Evolutionary conservation across 1,140 invertebrate species (phyloP).

Genomic region (Papilio helenus): DNA sequence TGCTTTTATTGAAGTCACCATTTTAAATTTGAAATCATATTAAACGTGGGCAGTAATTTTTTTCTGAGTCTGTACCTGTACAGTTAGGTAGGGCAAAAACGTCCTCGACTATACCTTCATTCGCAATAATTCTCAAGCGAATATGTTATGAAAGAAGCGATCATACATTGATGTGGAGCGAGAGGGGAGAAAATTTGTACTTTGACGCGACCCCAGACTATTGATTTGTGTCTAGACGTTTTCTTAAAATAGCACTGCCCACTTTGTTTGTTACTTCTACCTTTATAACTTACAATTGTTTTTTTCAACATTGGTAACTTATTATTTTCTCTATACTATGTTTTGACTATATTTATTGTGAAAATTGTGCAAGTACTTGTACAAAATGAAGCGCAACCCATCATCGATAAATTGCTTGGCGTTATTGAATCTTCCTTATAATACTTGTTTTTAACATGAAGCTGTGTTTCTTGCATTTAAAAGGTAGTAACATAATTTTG

Average conservation of each 20-base stretch:
- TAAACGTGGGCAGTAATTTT: neutral
- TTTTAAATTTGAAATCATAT: too few relatives aligned
- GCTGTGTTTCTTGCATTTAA: neutral
- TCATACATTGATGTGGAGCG: neutral
- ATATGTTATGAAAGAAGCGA: neutral
- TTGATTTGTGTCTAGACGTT: neutral
- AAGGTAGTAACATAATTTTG: too few relatives aligned
- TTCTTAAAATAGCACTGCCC: neutral
- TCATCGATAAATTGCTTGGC: neutral
- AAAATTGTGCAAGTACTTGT: neutral
- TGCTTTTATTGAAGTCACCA: too few relatives aligned
- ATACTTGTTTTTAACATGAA: neutral
- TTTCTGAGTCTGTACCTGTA: neutral
- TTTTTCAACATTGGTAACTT: too few relatives aligned
- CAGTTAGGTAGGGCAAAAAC: neutral
- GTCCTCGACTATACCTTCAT: too few relatives aligned
- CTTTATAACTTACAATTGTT: neutral
- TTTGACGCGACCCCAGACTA: neutral
- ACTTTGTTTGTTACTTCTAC: neutral
- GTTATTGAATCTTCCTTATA: neutral
- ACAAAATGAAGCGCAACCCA: neutral
- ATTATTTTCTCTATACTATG: neutral
- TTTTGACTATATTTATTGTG: neutral
- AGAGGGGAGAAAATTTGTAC: neutral
- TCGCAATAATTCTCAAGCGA: too few relatives aligned